Conservation (phyloP, 2,797 vertebrate species). For the Acropternis orthonyx region DNA sequence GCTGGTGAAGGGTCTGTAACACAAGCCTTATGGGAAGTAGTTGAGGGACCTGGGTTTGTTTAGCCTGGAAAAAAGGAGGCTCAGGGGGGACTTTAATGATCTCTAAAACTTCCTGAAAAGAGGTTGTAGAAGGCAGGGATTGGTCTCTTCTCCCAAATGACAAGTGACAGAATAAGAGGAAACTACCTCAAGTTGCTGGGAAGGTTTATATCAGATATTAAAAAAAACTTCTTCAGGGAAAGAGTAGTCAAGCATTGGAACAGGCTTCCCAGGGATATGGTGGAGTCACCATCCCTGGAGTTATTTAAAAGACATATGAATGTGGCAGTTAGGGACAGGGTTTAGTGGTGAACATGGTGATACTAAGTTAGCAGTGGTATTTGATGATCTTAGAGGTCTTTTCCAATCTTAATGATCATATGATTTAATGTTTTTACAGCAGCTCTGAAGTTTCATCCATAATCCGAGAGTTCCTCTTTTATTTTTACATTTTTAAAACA, state of each 20-base stretch:
- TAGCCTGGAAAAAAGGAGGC: neutral
- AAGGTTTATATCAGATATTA: neutral
- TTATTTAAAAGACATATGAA: neutral
- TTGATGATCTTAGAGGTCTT: neutral
- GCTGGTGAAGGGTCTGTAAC: neutral
- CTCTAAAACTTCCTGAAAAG: neutral
- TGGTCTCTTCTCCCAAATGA: neutral
- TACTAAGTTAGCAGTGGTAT: neutral
- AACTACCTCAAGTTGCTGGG: neutral
- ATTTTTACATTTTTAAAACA: neutral
- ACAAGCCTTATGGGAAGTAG: neutral
- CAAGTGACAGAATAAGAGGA: neutral
- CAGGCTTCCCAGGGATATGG: neutral
- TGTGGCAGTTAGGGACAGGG: neutral
- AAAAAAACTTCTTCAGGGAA: neutral
- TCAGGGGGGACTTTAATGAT: fast-evolving
- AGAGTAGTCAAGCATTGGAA: no score
- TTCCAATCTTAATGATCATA: neutral
- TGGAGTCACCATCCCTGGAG: neutral
- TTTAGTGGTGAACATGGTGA: neutral
- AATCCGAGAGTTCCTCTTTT: neutral
- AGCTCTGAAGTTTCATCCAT: neutral
- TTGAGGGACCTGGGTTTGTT: neutral
- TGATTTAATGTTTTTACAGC: neutral
- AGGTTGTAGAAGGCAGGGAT: no score